Percentiles rank a stretch among this genome's conserved stretches.
Conservation (phyloP, 2,113 vertebrate species). For the Egretta garzetta region DNA sequence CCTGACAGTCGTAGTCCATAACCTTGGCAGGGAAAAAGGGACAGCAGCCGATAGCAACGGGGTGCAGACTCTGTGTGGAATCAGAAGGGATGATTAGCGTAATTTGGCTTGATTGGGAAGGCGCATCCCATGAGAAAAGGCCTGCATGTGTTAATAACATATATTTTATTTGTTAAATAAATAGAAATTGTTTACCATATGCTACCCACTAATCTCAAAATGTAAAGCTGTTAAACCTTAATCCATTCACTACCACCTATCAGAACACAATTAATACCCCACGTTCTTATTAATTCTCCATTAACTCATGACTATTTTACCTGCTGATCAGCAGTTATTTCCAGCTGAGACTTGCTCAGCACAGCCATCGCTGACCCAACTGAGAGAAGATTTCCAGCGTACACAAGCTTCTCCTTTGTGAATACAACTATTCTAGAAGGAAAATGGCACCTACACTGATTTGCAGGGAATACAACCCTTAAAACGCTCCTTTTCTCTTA, state of each 20-base stretch:
- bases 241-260: background rate
- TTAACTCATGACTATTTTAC: background rate
- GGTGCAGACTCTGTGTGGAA: background rate
- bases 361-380: background rate
- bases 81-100: background rate
- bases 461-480: background rate
- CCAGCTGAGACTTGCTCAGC: background rate
- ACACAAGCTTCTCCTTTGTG: background rate
- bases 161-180: background rate
- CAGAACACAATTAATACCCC: background rate
- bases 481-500: background rate
- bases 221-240: background rate
- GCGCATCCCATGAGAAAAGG: background rate
- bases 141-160: background rate
- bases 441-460: background rate
- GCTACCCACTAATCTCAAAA: background rate
- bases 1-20: background rate
- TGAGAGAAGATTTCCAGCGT: background rate
- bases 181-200: background rate
- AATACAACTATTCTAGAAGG: rapidly evolving
- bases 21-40: background rate
- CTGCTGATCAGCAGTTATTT: background rate
- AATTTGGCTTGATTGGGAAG: background rate
- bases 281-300: background rate
- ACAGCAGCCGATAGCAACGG: background rate